phyloP scores from a whole-genome alignment of 2,113 vertebrate species.

The Epinephelus fuscoguttatus region DNA sequence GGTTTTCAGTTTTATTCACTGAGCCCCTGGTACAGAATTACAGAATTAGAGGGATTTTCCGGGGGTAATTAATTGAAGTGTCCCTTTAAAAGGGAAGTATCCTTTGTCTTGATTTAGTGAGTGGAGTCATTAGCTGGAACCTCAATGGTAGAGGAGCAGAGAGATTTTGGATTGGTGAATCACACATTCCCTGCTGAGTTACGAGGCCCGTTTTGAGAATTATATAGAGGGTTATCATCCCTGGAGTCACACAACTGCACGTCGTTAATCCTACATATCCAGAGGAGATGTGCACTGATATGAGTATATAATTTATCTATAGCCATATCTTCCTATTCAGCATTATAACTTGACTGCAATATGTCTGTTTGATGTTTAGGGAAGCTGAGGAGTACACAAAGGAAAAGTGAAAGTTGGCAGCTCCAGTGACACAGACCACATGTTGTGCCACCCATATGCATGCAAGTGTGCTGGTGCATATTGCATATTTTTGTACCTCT shows the following conservation, averaged over 20 bases:
- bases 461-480: background rate
- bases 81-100: constrained; percentile 74
- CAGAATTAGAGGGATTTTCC: constrained; percentile 78
- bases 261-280: constrained; percentile 26
- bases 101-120: constrained; percentile 79
- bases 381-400: background rate
- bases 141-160: constrained; percentile 38
- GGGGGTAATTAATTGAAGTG: constrained; percentile 81
- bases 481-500: background rate
- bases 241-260: constrained; percentile 15
- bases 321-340: background rate
- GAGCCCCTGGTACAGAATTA: constrained; percentile 72
- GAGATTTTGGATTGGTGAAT: constrained; percentile 57
- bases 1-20: constrained; percentile 84
- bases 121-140: constrained; percentile 72
- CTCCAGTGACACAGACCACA: background rate
- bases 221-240: constrained; percentile 18
- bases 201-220: constrained; percentile 19
- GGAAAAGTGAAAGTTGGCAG: background rate
- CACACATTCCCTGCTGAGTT: constrained; percentile 38
- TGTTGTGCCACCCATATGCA: background rate
- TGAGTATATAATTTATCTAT: background rate
- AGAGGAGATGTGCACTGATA: background rate
- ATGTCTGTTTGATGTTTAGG: background rate
- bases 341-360: background rate